Percentiles rank a stretch among this genome's conserved stretches.
Evolutionary conservation across 2,113 vertebrate species (phyloP).

Genomic region (Abramis brama): DNA sequence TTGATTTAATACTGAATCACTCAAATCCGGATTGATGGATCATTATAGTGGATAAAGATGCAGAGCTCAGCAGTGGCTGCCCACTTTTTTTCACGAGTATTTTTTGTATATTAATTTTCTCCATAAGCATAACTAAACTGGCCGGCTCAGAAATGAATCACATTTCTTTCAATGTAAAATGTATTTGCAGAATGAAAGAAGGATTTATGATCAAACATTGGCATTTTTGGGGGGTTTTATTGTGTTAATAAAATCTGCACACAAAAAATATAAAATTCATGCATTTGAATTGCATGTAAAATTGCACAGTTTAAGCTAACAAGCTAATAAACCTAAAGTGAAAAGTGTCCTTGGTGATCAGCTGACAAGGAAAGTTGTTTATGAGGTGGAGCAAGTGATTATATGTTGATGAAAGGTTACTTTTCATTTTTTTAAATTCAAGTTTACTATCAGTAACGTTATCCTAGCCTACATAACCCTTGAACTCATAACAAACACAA

Average conservation of each 20-base stretch:
- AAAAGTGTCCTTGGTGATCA: background rate
- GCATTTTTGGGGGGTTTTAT: background rate
- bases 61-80: background rate
- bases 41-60: background rate
- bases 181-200: background rate
- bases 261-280: background rate
- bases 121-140: background rate
- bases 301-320: background rate
- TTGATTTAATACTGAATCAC: conserved; percentile 4
- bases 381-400: background rate
- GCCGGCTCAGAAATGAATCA: background rate
- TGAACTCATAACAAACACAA: background rate
- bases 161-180: background rate
- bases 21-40: background rate
- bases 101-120: background rate
- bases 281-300: background rate
- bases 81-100: background rate
- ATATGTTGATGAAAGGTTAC: background rate
- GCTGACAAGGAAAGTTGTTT: background rate
- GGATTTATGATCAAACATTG: background rate
- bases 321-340: background rate
- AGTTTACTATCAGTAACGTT: no score
- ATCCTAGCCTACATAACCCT: background rate
- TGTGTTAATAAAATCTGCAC: background rate
- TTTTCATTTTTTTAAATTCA: background rate